Percentiles rank a stretch among this genome's conserved stretches.
Conservation (phyloP, 2,797 vertebrate species). For the Alauda arvensis region DNA sequence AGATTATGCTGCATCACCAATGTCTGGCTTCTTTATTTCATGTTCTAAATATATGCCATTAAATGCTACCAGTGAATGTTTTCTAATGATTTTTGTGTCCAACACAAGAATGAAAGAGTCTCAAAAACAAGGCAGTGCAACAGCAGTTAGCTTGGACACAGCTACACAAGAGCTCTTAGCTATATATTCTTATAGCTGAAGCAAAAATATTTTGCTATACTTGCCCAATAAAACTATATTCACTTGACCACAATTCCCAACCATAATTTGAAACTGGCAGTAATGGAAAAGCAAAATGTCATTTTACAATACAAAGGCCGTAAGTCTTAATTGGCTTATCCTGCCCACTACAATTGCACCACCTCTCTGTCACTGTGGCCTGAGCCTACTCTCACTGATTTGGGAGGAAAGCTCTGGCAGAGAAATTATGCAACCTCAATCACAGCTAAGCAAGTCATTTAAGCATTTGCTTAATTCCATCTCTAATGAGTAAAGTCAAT, state of each 20-base stretch:
- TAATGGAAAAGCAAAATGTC: not conserved
- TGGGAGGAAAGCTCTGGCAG: not conserved
- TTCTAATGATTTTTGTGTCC: conserved; percentile 16
- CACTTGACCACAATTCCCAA: not conserved
- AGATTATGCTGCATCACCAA: conserved; percentile 11
- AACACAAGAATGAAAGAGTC: not conserved
- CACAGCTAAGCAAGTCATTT: conserved; percentile 21
- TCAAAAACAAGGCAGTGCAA: conserved; percentile 9
- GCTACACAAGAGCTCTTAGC: not conserved
- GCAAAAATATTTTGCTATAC: not conserved
- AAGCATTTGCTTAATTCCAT: not conserved
- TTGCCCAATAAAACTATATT: not conserved
- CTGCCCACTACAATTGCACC: not conserved
- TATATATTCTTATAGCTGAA: not conserved
- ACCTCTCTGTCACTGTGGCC: not conserved
- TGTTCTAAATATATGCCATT: not conserved
- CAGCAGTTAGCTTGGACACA: not conserved
- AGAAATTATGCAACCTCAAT: conserved; percentile 5
- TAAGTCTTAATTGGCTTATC: not conserved
- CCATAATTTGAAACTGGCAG: not conserved
- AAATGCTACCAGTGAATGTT: conserved; percentile 29
- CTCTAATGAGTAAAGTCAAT: not conserved
- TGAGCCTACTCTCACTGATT: not conserved
- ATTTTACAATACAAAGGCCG: not conserved
- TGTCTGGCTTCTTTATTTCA: conserved; percentile 4